phyloP scores from a whole-genome alignment of 92 coral and sea anemone genomes.

The Virgularia gustaviana region DNA sequence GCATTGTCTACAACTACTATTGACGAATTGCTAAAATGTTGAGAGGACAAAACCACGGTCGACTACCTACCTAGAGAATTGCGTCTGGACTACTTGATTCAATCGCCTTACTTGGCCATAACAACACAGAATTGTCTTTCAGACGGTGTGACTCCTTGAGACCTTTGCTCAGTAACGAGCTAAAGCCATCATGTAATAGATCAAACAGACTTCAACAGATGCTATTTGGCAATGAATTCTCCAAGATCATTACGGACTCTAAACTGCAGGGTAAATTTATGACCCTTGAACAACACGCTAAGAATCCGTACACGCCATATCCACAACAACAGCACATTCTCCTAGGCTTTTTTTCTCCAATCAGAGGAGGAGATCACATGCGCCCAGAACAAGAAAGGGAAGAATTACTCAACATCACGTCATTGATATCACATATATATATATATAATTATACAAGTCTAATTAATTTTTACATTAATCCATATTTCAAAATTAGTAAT shows the following conservation, averaged over 20 bases:
- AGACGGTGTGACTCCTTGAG: constrained; percentile 1
- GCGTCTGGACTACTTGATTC: constrained; percentile 1
- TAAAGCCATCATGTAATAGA: background rate
- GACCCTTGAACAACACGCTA: background rate
- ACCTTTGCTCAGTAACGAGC: background rate
- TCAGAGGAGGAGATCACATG: constrained; percentile 1
- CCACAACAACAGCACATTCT: constrained; percentile 5
- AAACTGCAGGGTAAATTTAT: background rate
- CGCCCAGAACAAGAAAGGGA: constrained; percentile 10
- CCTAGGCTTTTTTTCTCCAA: background rate
- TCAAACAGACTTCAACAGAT: constrained; percentile 1
- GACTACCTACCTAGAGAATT: background rate
- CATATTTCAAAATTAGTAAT: background rate
- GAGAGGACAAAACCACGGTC: background rate
- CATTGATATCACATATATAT: background rate
- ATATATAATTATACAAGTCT: background rate
- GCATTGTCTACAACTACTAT: background rate
- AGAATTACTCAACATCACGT: background rate
- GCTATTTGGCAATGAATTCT: constrained; percentile 7
- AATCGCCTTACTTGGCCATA: background rate
- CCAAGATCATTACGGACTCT: background rate
- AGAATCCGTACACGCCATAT: background rate
- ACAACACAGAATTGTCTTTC: constrained; percentile 1
- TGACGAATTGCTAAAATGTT: background rate
- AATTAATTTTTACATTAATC: background rate